Evolutionary conservation across 2,888 invertebrate species (phyloP).

Genomic region (Meiosimyza decipiens): DNA sequence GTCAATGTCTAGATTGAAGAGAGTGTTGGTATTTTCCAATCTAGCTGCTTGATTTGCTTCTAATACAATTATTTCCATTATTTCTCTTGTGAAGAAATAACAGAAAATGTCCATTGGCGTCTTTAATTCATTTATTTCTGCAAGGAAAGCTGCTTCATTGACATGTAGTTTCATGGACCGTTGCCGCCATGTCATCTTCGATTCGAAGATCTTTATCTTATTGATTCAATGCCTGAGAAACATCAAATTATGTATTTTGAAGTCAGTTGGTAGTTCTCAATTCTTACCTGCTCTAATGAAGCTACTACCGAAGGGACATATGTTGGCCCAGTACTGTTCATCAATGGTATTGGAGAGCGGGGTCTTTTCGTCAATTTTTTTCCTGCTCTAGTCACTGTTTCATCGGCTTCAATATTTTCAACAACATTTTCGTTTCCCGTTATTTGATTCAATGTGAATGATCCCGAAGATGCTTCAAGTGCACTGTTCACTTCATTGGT

Average conservation of each 20-base stretch:
- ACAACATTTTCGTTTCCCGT: too few species aligned
- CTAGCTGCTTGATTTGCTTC: neutral
- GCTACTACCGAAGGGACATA: neutral
- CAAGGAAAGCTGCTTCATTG: constrained; percentile 27
- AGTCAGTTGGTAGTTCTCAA: too few species aligned
- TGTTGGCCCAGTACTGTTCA: neutral
- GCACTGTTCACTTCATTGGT: too few species aligned
- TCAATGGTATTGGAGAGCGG: neutral
- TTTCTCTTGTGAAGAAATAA: too few species aligned
- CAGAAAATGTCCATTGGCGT: too few species aligned
- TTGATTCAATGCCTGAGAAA: neutral
- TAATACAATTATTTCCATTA: too few species aligned
- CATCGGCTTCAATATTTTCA: too few species aligned
- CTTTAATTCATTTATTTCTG: too few species aligned
- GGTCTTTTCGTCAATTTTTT: neutral
- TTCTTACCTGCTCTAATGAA: neutral
- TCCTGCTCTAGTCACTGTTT: neutral
- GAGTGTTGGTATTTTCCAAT: constrained; percentile 18
- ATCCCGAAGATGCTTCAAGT: too few species aligned
- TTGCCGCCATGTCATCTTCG: constrained; percentile 3
- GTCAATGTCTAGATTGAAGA: constrained; percentile 13
- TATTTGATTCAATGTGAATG: too few species aligned
- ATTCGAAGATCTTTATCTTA: neutral
- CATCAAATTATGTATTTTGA: too few species aligned
- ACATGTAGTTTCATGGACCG: constrained; percentile 19